A percentile compares a stretch with the other conserved stretches of the same genome.
phyloP scores from a whole-genome alignment of 2,113 vertebrate species.

The Carassius auratus region DNA sequence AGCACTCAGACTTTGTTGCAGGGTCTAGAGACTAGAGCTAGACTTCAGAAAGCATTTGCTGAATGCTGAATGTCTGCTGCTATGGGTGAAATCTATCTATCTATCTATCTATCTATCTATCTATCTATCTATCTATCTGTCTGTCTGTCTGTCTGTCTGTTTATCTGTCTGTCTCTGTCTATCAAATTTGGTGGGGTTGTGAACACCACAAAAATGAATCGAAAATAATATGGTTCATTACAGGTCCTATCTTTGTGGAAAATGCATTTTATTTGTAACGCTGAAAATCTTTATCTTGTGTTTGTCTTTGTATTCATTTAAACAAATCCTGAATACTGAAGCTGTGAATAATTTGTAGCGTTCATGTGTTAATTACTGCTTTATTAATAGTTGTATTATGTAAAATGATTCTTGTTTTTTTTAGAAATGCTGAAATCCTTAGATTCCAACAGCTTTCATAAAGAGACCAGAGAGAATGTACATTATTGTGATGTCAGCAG shows the following conservation, averaged over 20 bases:
- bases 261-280: not conserved
- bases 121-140: not conserved
- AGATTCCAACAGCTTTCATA: not conserved
- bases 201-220: not conserved
- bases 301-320: not conserved
- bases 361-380: not conserved
- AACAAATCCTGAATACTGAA: not conserved
- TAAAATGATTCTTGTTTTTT: not conserved
- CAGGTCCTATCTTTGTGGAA: not conserved
- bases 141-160: not conserved
- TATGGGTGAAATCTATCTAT: not conserved
- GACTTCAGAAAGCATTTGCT: constrained; percentile 5
- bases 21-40: not conserved
- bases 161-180: not conserved
- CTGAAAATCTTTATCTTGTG: not conserved
- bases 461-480: not conserved
- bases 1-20: not conserved
- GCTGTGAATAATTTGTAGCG: not conserved
- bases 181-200: not conserved
- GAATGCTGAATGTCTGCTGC: not conserved
- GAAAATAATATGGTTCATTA: not conserved
- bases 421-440: not conserved
- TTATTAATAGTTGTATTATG: not conserved
- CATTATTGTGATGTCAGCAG: constrained; percentile 8
- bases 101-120: too few species aligned